Evolutionary conservation across 2,888 invertebrate genomes (phyloP), one percentile per base, ranked within the genome.

Genomic region (Blastobasis adustella): DNA sequence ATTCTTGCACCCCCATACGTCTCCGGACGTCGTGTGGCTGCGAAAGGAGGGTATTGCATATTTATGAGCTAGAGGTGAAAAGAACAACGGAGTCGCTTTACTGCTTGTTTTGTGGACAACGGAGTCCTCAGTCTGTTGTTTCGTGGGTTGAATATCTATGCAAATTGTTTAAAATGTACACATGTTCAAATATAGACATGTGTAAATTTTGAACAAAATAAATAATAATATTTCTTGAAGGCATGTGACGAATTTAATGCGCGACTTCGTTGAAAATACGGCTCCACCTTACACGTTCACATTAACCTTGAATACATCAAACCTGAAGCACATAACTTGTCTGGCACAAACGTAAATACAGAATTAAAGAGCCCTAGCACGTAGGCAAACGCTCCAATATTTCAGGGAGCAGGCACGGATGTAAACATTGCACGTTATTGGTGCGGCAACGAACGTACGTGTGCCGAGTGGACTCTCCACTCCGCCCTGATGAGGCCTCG

Each of bases 1-100:
- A 82, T 82, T 77, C 69, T 60, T 54, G 51, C 59, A 69, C 70
- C 79, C 69, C 65, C 66, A 70, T 76, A 73, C 63, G 64, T 80
- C 76, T 73, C 61, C 49, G 49, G 70, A 71, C 71, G 71, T 23
- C 41, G 41, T 72, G 60, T 71, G 67, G 62, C 61, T 66, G 59
- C 53, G 63, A 67, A 71, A 67, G 66, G 69, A 63, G 59, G 58
- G 63, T 59, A 65, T 57, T 57, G 66, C 64, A 72, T 77, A 82
- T 82, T 74, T 79, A 79, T 73, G 68, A 71, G 63, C 59, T 60
- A 58, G 60, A 65, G 63, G 66, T 66, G 63, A 66, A 65, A 65
- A 65, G 68, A 56, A 73, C 66, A 69, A 66, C 59, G 10, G 47
- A 65, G 56, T 37, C 56, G 56, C 57, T 58, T 57, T 49, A 23